A percentile compares a stretch with the other conserved stretches of the same genome.
Evolutionary conservation across 2,888 invertebrate species (phyloP).

Genomic region (Calliphora vomitoria): DNA sequence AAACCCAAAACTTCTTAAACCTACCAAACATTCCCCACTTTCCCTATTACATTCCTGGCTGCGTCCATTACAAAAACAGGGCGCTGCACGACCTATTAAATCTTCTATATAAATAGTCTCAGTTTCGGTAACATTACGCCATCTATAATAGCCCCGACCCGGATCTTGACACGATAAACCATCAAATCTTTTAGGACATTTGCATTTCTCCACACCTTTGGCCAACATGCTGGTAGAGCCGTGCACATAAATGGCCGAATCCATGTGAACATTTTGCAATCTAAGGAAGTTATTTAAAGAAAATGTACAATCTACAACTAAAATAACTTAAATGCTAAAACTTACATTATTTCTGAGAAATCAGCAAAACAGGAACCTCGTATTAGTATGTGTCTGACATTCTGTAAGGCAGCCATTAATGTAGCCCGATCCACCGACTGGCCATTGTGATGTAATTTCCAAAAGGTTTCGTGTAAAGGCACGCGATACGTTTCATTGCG

Average conservation of each 20-base stretch:
- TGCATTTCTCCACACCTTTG: conserved; percentile 93
- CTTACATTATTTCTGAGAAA: conserved; percentile 87
- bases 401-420: conserved; percentile 96
- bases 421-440: conserved; percentile 89
- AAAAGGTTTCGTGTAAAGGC: conserved; percentile 91
- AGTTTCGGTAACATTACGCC: conserved; percentile 87
- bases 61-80: conserved; percentile 93
- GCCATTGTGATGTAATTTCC: conserved; percentile 86
- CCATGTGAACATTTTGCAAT: conserved; percentile 91
- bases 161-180: conserved; percentile 96
- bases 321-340: conserved; percentile 60
- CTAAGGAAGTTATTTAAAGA: conserved; percentile 82
- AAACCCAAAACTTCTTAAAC: conserved; percentile 74
- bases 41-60: conserved; percentile 92
- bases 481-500: conserved; percentile 86
- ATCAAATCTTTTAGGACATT: conserved; percentile 92
- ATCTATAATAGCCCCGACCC: conserved; percentile 92
- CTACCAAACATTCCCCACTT: conserved; percentile 93
- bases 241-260: conserved; percentile 90
- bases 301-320: background rate
- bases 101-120: conserved; percentile 90
- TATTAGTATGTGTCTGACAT: conserved; percentile 92
- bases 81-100: conserved; percentile 91
- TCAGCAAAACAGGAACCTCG: conserved; percentile 89
- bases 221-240: conserved; percentile 89